phyloP scores from a whole-genome alignment of 2,888 invertebrate species.

The Abrostola tripartita region DNA sequence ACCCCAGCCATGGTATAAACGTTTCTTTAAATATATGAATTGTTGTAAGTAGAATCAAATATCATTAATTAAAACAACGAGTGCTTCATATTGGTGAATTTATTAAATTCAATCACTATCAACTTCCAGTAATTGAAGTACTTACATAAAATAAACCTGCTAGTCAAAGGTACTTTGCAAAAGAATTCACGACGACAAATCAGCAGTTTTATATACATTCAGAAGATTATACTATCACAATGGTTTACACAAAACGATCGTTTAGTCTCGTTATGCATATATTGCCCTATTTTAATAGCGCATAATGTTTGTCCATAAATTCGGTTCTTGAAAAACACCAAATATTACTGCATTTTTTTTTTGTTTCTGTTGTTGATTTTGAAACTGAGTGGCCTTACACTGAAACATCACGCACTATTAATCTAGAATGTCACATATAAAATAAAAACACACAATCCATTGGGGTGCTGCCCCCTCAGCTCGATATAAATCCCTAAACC shows the following conservation, averaged over 20 bases:
- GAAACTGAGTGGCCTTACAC: neutral
- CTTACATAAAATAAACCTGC: constrained; percentile 80
- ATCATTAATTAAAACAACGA: constrained; percentile 70
- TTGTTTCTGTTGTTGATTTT: neutral
- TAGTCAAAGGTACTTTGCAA: constrained; percentile 79
- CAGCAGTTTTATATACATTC: constrained; percentile 70
- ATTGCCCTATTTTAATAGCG: constrained; percentile 39
- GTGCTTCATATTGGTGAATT: constrained; percentile 81
- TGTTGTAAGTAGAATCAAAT: constrained; percentile 72
- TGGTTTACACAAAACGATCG: constrained; percentile 62
- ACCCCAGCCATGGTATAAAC: constrained; percentile 68
- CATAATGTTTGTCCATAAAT: constrained; percentile 12
- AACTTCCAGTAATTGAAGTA: constrained; percentile 86
- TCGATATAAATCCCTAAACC: constrained; percentile 12
- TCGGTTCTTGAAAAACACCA: neutral
- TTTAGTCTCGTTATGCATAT: constrained; percentile 46
- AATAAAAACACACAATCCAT: constrained; percentile 55
- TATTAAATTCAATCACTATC: constrained; percentile 87
- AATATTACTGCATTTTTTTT: no score
- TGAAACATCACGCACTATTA: constrained; percentile 34
- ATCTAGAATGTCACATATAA: constrained; percentile 37
- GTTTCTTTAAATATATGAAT: constrained; percentile 66
- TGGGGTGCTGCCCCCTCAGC: constrained; percentile 13
- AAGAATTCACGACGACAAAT: constrained; percentile 70
- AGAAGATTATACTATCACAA: constrained; percentile 73